Percentiles rank a stretch among this genome's conserved stretches.
phyloP scores from a whole-genome alignment of 37 sponge, comb jelly and placozoan genomes.

The Oscarella lobularis region DNA sequence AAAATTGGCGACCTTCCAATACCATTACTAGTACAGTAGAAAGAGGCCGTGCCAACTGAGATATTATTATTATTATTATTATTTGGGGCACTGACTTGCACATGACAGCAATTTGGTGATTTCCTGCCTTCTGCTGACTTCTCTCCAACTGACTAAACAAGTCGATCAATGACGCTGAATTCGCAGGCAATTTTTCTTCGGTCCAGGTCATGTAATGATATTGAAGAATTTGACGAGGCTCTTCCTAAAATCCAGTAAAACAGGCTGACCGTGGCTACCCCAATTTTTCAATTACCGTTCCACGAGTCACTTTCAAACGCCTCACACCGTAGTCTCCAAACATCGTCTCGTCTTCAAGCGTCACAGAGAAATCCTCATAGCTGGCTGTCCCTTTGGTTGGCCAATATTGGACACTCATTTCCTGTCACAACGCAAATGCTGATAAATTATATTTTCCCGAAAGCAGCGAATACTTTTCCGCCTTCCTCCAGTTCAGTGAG shows the following conservation, averaged over 20 bases:
- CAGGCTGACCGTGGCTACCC: neutral
- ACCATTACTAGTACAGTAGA: no score
- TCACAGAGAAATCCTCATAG: neutral
- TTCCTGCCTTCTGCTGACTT: neutral
- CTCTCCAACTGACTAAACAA: neutral
- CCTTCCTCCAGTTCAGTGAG: neutral
- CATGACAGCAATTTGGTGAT: neutral
- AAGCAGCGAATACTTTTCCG: neutral
- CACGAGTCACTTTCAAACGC: neutral
- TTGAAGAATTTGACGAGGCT: no score
- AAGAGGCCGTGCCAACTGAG: no score
- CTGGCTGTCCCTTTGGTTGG: neutral
- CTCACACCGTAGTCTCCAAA: neutral
- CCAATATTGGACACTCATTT: neutral
- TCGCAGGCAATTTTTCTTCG: neutral
- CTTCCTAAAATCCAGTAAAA: no score
- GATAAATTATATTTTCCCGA: neutral
- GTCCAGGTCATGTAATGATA: neutral
- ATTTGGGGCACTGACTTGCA: constrained; percentile 2
- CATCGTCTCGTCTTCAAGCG: neutral
- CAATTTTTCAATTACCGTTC: no score
- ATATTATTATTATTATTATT: no score
- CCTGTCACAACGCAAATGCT: neutral
- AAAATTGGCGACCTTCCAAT: neutral
- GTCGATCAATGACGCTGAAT: neutral